phyloP scores from a whole-genome alignment of 2,113 vertebrate species.

The Leiothrix lutea region DNA sequence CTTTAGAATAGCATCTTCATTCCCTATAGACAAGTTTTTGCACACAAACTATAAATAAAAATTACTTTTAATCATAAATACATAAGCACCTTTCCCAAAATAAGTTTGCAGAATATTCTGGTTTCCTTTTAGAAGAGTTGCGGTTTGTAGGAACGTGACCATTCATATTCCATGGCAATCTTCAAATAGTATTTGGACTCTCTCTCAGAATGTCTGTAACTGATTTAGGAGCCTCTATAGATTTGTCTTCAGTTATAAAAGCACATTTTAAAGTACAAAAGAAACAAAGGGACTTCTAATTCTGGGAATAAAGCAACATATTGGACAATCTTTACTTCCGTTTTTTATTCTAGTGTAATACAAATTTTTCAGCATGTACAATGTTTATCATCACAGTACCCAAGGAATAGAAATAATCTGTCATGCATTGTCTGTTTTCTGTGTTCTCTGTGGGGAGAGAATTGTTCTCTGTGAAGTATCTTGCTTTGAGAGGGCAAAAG shows the following conservation, averaged over 20 bases:
- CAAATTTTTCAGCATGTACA: background rate
- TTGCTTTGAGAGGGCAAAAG: slow-evolving; percentile 1
- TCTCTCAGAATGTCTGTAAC: background rate
- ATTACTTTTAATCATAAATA: background rate
- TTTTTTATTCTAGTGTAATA: slow-evolving; percentile 14
- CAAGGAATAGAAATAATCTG: slow-evolving; percentile 36
- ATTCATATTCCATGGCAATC: background rate
- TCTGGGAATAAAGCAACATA: slow-evolving; percentile 2
- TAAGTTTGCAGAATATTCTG: background rate
- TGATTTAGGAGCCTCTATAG: slow-evolving; percentile 35
- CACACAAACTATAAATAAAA: background rate
- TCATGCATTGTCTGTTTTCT: slow-evolving; percentile 18
- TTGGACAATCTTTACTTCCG: slow-evolving; percentile 14
- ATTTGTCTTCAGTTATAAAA: slow-evolving; percentile 40
- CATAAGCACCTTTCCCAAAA: slow-evolving; percentile 6
- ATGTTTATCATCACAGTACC: slow-evolving; percentile 17
- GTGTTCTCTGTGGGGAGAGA: background rate
- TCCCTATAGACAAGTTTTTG: background rate
- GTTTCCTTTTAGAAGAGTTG: background rate
- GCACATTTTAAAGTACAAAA: slow-evolving; percentile 1
- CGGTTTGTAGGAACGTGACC: slow-evolving; percentile 25
- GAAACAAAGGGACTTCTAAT: slow-evolving; percentile 35
- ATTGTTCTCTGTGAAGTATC: background rate
- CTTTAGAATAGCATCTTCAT: background rate
- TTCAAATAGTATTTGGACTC: slow-evolving; percentile 4